These are phyloP conservation scores for Acleris sparsana DNA, from an alignment of 2,888 invertebrate species.

Conservation along the genomic window DNA sequence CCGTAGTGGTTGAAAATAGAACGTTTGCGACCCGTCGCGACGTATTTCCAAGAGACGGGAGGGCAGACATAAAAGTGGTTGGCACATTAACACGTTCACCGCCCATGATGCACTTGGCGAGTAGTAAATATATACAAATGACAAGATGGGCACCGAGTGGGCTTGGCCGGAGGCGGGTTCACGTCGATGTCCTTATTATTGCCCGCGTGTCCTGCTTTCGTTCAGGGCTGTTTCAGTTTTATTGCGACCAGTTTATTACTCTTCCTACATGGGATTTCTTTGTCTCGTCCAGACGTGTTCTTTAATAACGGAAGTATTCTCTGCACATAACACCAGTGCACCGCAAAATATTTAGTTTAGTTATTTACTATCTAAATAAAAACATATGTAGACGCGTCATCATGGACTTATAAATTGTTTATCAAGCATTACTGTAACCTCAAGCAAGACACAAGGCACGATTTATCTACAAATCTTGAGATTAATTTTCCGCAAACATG, in stretches of 20 bases:
- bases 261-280: slow-evolving; percentile 6
- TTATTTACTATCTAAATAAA: too few species aligned
- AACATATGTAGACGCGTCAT: too few species aligned
- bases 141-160: background rate
- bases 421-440: too few species aligned
- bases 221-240: slow-evolving; percentile 54
- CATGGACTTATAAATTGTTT: too few species aligned
- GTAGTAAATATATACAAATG: too few species aligned
- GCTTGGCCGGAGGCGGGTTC: slow-evolving; percentile 47
- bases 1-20: slow-evolving; percentile 65
- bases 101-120: too few species aligned
- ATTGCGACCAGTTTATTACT: slow-evolving; percentile 23
- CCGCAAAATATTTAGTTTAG: too few species aligned
- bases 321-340: background rate
- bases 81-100: slow-evolving; percentile 1
- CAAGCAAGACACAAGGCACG: too few species aligned
- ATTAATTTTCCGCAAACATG: too few species aligned
- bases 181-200: slow-evolving; percentile 43
- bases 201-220: slow-evolving; percentile 44
- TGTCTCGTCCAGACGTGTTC: slow-evolving; percentile 52
- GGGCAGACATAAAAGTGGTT: slow-evolving; percentile 65
- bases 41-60: slow-evolving; percentile 71
- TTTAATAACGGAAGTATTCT: slow-evolving; percentile 15
- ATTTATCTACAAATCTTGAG: too few species aligned
- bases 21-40: slow-evolving; percentile 56